These are phyloP conservation scores for Oryzias sinensis DNA, from an alignment of 2,797 vertebrate genomes.

Conservation along the genomic window DNA sequence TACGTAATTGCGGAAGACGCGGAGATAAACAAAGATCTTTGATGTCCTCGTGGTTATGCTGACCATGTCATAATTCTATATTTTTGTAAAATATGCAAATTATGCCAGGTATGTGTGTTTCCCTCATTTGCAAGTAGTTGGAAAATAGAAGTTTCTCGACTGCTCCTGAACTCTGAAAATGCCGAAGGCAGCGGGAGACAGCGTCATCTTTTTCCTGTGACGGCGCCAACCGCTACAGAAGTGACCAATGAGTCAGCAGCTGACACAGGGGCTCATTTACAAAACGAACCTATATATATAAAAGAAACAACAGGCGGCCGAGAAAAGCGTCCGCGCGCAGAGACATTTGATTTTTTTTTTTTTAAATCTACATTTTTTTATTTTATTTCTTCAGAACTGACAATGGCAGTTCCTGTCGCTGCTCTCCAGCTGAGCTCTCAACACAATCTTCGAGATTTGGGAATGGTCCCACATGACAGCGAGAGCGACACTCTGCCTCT, in stretches of 20 bases:
- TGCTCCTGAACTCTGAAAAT: conserved; percentile 2
- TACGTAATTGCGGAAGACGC: conserved; percentile 45
- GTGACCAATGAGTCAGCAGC: conserved; percentile 77
- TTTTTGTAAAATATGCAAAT: neutral
- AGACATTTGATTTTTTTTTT: neutral
- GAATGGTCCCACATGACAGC: conserved; percentile 53
- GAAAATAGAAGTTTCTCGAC: conserved; percentile 23
- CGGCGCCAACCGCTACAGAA: conserved; percentile 57
- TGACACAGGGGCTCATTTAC: conserved; percentile 48
- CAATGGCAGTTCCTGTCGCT: conserved; percentile 78
- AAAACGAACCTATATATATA: conserved; percentile 31
- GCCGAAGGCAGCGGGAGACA: conserved; percentile 31
- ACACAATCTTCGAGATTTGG: conserved; percentile 71
- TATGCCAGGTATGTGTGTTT: neutral
- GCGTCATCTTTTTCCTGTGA: conserved; percentile 65
- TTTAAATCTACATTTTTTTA: neutral
- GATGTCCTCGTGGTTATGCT: neutral
- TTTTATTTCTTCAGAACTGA: conserved; percentile 8
- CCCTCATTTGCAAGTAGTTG: neutral
- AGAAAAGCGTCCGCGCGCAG: neutral
- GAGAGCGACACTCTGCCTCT: conserved; percentile 79
- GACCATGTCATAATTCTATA: rapidly evolving
- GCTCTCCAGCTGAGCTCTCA: conserved; percentile 70
- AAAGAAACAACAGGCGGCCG: conserved; percentile 7
- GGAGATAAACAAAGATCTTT: conserved; percentile 26